These are phyloP conservation scores for Neoitamus cyanurus DNA, from an alignment of 2,888 invertebrate species.

Conservation along the genomic window DNA sequence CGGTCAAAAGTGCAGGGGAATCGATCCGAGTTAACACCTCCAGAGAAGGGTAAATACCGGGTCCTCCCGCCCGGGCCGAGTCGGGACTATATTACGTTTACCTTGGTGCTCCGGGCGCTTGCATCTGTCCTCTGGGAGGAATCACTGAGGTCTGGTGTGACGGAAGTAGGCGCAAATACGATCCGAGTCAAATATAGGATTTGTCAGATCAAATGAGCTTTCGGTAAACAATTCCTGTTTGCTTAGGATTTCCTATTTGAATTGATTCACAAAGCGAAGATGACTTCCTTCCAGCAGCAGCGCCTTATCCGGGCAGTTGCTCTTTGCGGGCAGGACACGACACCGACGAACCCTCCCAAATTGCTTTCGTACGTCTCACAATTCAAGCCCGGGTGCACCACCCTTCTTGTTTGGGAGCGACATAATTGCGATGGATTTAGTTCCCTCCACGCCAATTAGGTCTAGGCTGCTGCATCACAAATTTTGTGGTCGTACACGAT, in stretches of 20 bases:
- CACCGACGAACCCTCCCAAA: not conserved
- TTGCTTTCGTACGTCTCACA: not conserved
- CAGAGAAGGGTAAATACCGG: not conserved
- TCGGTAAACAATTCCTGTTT: conserved; percentile 25
- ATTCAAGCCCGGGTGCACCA: not conserved
- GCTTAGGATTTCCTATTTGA: conserved; percentile 36
- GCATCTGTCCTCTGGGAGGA: conserved; percentile 1
- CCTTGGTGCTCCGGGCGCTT: not conserved
- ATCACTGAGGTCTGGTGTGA: not conserved
- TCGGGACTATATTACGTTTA: conserved; percentile 27
- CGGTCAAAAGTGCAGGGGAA: conserved; percentile 41
- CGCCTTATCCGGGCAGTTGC: not conserved
- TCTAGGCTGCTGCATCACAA: not conserved
- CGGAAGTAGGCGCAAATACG: conserved; percentile 21
- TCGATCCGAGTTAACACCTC: conserved; percentile 36
- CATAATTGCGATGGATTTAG: not conserved
- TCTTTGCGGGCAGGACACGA: not conserved
- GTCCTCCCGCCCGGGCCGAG: not conserved
- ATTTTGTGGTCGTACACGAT: not conserved
- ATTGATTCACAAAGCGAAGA: conserved; percentile 18
- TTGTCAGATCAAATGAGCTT: conserved; percentile 42
- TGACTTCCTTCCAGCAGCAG: not conserved
- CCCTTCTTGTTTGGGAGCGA: not conserved
- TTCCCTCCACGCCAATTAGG: not conserved
- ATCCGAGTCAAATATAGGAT: conserved; percentile 39